Percentiles rank a stretch among this genome's conserved stretches.
Evolutionary conservation across 2,113 vertebrate genomes (phyloP).

Genomic region (Thamnaconus septentrionalis): DNA sequence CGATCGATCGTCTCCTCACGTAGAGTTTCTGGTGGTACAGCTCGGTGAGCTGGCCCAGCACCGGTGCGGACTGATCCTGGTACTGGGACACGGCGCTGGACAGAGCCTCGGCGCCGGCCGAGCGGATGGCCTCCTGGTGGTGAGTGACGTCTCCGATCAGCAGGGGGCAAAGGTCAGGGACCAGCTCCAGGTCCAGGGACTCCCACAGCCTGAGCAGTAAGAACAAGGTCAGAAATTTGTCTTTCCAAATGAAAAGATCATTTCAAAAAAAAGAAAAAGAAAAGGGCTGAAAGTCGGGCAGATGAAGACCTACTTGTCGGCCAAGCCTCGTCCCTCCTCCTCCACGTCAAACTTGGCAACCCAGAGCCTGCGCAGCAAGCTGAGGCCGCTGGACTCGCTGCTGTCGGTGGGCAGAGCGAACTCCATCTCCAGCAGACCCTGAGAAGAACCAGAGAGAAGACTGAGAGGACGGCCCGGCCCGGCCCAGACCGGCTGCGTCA

Average conservation of each 20-base stretch:
- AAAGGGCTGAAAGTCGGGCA: not conserved
- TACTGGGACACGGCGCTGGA: constrained; percentile 88
- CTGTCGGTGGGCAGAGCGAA: constrained; percentile 91
- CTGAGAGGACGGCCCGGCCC: not conserved
- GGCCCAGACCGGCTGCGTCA: not conserved
- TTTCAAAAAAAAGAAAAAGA: not conserved
- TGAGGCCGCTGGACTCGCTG: constrained; percentile 84
- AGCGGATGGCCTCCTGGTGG: constrained; percentile 87
- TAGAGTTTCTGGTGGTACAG: constrained; percentile 97
- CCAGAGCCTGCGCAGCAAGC: constrained; percentile 90
- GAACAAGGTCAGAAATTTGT: not conserved
- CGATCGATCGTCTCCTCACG: constrained; percentile 72
- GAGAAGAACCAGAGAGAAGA: not conserved
- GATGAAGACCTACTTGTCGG: constrained; percentile 80
- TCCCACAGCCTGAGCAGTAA: constrained; percentile 83
- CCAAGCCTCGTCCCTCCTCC: constrained; percentile 83
- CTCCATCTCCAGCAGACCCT: constrained; percentile 94
- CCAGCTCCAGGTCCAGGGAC: constrained; percentile 85
- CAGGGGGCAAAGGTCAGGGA: constrained; percentile 88
- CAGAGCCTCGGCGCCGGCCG: constrained; percentile 89
- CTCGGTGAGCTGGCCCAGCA: constrained; percentile 87
- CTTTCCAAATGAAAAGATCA: not conserved
- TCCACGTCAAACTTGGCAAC: constrained; percentile 91
- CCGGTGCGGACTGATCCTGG: constrained; percentile 81
- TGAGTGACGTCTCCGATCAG: constrained; percentile 93